These are phyloP conservation scores for Triops longicaudatus DNA, from an alignment of 1,140 invertebrate species.

Conservation along the genomic window DNA sequence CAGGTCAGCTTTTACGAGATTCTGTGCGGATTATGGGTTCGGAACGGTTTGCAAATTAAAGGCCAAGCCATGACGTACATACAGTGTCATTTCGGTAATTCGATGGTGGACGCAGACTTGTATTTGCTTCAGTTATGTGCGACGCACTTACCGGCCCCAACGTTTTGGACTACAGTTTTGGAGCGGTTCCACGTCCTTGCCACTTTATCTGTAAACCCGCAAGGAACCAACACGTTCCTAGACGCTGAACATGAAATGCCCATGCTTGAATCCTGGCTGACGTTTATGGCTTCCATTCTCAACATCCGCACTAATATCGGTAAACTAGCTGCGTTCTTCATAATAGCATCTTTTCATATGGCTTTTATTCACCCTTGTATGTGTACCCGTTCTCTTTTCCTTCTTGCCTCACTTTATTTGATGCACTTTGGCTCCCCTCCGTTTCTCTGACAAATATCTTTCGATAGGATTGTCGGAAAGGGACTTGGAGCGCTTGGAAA, in stretches of 20 bases:
- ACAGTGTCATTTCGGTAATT: conserved; percentile 96
- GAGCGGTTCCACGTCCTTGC: conserved; percentile 81
- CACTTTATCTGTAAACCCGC: conserved; percentile 69
- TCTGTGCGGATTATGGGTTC: conserved; percentile 83
- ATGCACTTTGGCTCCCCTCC: neutral
- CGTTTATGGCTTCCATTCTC: conserved; percentile 81
- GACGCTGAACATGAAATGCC: conserved; percentile 70
- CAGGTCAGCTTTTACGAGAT: conserved; percentile 93
- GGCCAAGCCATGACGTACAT: conserved; percentile 98
- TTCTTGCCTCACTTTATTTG: no score
- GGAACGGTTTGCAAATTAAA: conserved; percentile 94
- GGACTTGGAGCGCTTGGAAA: conserved; percentile 74
- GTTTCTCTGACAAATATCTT: conserved; percentile 16
- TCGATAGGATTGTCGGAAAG: conserved; percentile 55
- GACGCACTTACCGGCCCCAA: conserved; percentile 64
- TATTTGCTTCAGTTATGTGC: conserved; percentile 89
- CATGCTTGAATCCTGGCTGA: conserved; percentile 87
- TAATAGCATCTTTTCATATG: neutral
- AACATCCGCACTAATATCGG: conserved; percentile 83
- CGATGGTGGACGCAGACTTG: conserved; percentile 93
- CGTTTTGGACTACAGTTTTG: conserved; percentile 75
- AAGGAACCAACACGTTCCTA: conserved; percentile 49
- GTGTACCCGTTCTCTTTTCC: no score
- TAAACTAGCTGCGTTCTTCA: conserved; percentile 37
- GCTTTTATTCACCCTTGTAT: no score